Percentiles rank a stretch among this genome's conserved stretches.
These are phyloP conservation scores for Apantesis nais DNA, from an alignment of 2,888 invertebrate species.

Conservation along the genomic window DNA sequence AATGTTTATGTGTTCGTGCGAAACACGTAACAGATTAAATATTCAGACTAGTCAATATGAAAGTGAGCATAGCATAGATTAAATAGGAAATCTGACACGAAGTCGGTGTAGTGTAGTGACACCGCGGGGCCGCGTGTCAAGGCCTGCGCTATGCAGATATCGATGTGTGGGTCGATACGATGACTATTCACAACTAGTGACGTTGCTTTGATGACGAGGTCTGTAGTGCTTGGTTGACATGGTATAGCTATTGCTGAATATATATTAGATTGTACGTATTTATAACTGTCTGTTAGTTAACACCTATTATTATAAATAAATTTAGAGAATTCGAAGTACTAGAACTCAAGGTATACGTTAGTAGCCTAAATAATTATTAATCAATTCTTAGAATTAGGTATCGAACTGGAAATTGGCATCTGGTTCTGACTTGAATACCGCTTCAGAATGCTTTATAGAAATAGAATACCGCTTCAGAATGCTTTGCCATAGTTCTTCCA, in stretches of 20 bases:
- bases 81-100: constrained; percentile 48
- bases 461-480: too few relatives aligned
- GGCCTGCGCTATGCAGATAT: constrained; percentile 77
- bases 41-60: constrained; percentile 35
- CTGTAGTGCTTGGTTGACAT: constrained; percentile 23
- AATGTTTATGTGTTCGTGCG: neutral
- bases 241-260: neutral
- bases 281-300: neutral
- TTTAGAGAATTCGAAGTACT: neutral
- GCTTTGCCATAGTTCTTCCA: too few relatives aligned
- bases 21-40: constrained; percentile 41
- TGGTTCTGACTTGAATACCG: too few relatives aligned
- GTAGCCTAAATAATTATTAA: too few relatives aligned
- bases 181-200: constrained; percentile 49
- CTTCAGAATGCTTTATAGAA: too few relatives aligned
- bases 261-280: constrained; percentile 12
- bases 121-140: constrained; percentile 61
- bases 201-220: constrained; percentile 54
- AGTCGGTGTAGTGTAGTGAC: constrained; percentile 43
- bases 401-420: too few relatives aligned
- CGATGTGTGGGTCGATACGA: constrained; percentile 63
- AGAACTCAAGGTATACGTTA: too few relatives aligned
- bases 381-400: too few relatives aligned
- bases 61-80: constrained; percentile 45
- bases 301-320: neutral